Evolutionary conservation across 2,888 invertebrate genomes (phyloP), one percentile per base, ranked within the genome.

Genomic region (Ceraclea dissimilis): DNA sequence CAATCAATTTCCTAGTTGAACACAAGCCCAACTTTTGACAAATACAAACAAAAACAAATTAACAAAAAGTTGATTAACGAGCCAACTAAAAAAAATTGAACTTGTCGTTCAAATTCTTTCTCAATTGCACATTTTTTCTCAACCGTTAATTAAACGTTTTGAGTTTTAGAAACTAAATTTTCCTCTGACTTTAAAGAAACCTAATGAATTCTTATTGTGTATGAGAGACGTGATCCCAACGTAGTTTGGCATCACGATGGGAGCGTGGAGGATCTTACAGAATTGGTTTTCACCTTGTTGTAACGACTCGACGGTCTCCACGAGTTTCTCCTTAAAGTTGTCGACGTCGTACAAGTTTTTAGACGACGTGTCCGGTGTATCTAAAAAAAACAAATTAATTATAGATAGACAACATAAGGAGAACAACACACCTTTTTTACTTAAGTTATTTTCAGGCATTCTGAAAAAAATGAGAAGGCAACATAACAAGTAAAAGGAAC

Each of bases 101-200:
- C n/a, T n/a, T n/a, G n/a, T n/a, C n/a, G n/a, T n/a, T n/a, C n/a
- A n/a, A n/a, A n/a, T n/a, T n/a, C n/a, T n/a, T n/a, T n/a, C n/a
- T n/a, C n/a, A n/a, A n/a, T n/a, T n/a, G n/a, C n/a, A n/a, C n/a
- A n/a, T n/a, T n/a, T n/a, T n/a, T n/a, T n/a, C n/a, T n/a, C n/a
- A n/a, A n/a, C n/a, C n/a, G n/a, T n/a, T n/a, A n/a, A n/a, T n/a
- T n/a, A n/a, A n/a, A n/a, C n/a, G n/a, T n/a, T 26, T 26, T 26
- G 5, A 26, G 10, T 11, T 60, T 78, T 84, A 89, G 69, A 89
- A 90, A 70, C 91, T 90, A 67, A 92, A 84, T 70, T 88, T 89
- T 63, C 91, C 90, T 63, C 92, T 79, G 59, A 90, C 88, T 75
- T 90, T 89, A 72, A 90, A 91, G 74, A 90, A 93, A 2, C 93